Conservation (phyloP, 1,140 invertebrate genomes). For the Andricus grossulariae region DNA sequence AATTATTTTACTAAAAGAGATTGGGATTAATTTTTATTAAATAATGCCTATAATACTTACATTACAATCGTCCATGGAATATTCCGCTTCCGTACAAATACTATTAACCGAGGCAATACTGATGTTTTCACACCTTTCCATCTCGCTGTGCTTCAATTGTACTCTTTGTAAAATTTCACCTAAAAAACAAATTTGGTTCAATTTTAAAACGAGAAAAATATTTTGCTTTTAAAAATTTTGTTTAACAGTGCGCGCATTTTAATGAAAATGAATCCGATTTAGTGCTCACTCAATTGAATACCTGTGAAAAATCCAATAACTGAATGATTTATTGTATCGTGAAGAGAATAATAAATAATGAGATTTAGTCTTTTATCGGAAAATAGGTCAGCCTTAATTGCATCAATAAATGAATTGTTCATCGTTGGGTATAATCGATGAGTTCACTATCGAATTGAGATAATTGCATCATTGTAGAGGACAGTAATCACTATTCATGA, state of each 20-base stretch:
- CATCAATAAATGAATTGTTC: background rate
- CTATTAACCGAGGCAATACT: constrained; percentile 89
- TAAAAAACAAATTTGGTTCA: constrained; percentile 46
- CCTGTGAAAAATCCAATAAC: too few species aligned
- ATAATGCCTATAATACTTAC: constrained; percentile 76
- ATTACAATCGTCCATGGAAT: constrained; percentile 86
- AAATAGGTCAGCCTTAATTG: background rate
- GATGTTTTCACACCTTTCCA: constrained; percentile 89
- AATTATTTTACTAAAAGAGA: background rate
- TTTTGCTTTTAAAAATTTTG: too few species aligned
- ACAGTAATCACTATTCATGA: too few species aligned
- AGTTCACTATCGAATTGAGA: background rate
- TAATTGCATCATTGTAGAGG: background rate
- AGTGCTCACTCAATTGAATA: too few species aligned
- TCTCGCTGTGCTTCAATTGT: constrained; percentile 82
- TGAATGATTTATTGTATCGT: too few species aligned
- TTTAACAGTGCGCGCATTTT: too few species aligned
- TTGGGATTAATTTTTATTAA: background rate
- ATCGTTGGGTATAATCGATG: constrained; percentile 4
- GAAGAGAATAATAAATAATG: too few species aligned
- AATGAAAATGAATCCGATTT: too few species aligned
- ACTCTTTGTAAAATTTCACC: constrained; percentile 86
- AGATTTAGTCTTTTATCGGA: background rate
- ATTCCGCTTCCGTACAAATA: constrained; percentile 87
- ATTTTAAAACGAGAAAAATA: background rate